A percentile compares a stretch with the other conserved stretches of the same genome.
Evolutionary conservation across 2,797 vertebrate genomes (phyloP).

Genomic region (Oreochromis mossambicus): DNA sequence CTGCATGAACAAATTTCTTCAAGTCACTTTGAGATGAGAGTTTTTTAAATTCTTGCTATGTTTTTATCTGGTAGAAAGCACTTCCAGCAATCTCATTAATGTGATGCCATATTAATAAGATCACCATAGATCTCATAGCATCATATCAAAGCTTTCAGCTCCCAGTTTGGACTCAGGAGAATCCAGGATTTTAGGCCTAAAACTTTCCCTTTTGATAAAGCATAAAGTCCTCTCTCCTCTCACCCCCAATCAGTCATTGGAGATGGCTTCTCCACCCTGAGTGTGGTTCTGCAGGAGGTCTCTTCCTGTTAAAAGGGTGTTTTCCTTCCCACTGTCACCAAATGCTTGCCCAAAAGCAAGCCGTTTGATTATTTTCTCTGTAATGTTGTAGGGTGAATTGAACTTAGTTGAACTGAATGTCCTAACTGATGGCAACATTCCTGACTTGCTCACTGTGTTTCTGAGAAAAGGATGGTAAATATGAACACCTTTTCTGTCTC

Average conservation of each 20-base stretch:
- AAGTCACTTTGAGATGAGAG: not conserved
- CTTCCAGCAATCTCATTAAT: not conserved
- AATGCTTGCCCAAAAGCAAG: not conserved
- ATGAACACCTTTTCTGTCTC: not conserved
- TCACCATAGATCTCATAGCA: not conserved
- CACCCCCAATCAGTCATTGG: not conserved
- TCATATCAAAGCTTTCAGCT: not conserved
- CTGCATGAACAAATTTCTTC: not conserved
- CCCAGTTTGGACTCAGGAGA: not conserved
- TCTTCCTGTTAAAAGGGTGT: not conserved
- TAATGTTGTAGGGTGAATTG: rapidly evolving
- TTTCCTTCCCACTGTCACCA: not conserved
- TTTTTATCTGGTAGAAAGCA: not conserved
- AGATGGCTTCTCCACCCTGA: not conserved
- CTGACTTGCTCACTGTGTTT: not conserved
- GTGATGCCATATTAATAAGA: not conserved
- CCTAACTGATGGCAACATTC: not conserved
- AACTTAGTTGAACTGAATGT: not conserved
- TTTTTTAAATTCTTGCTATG: not conserved
- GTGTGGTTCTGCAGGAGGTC: not conserved
- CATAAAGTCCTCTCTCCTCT: not conserved
- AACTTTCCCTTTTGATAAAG: not conserved
- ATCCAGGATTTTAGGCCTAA: not conserved
- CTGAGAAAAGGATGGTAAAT: not conserved
- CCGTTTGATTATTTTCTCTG: not conserved